Conservation (phyloP, 2,113 vertebrate species). For the Myocastor coypus region DNA sequence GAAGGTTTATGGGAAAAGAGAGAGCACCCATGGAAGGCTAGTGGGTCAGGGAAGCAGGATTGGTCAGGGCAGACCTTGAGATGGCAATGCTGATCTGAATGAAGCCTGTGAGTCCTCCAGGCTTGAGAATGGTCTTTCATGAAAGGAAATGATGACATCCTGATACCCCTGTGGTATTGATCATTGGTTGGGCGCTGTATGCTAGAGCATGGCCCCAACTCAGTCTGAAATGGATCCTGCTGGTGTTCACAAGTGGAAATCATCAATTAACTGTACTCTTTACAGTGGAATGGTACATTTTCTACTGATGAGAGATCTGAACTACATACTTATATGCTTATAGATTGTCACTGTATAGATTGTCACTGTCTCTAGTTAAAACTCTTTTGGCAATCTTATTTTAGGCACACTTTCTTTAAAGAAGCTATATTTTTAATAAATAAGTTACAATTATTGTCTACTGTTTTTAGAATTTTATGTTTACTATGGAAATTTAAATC, state of each 20-base stretch:
- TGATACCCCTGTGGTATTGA: rapidly evolving
- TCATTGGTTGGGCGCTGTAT: not conserved
- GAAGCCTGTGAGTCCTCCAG: not conserved
- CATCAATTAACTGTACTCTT: not conserved
- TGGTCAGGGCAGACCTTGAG: not conserved
- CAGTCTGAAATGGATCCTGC: not conserved
- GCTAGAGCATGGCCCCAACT: not conserved
- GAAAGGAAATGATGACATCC: not conserved
- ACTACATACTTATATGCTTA: not conserved
- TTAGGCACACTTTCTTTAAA: not conserved
- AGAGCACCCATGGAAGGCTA: not conserved
- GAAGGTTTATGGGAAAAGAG: not conserved
- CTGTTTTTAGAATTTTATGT: slow-evolving; percentile 13
- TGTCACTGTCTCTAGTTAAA: not conserved
- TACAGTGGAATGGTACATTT: not conserved
- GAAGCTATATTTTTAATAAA: not conserved
- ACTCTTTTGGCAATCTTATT: not conserved
- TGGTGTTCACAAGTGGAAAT: not conserved
- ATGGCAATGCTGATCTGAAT: not conserved
- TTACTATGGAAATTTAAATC: not conserved
- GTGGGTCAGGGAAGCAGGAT: not conserved
- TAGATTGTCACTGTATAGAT: not conserved
- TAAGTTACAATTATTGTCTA: not conserved
- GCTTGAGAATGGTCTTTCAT: not conserved
- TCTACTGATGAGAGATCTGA: not conserved